Base-by-base conservation (phyloP, 1,140 invertebrate species). In the Brevipalpus yothersi region DNA sequence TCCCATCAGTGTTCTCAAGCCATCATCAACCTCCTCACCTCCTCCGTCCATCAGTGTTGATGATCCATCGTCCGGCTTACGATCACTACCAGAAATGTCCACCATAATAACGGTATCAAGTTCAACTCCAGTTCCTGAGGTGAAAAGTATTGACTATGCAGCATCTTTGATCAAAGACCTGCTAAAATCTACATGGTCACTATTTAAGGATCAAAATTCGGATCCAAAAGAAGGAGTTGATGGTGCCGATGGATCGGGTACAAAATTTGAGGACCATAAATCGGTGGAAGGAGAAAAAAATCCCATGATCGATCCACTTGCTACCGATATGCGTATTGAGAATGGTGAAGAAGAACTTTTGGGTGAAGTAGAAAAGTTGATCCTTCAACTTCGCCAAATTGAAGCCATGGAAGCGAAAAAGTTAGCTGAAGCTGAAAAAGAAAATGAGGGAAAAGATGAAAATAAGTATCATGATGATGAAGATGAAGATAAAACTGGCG, bases 61-160 rank as follows among this genome's bases (percentile, higher is more conserved):
- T 8, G 8, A 45, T 3, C 2, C 1, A 3, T 45, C 49, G 9
- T n/a, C n/a, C 1, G n/a, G 10, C 49, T 19, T n/a, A 13, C 43
- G 43, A 45, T 15, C 43, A 45, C 43, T 17, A 45, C 43, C 9
- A 4, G 9, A 9, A 51, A 19, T 19, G 8, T 17, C 49, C 2
- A 17, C 5, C n/a, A n/a, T 51, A 17, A 19, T 51, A 17, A n/a
- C 49, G 21, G 21, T 19, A 19, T 19, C 21, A 13, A 19, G 21
- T 17, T 19, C 49, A 51, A 19, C 49, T 1, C 49, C 49, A 51
- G 49, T 84, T 91, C 74, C 75, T 93, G 9, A 91, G 94, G 75
- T 80, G 98, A 0, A 95, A 94, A 73, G 49, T 51, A 19, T 51
- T n/a, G 49, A 53, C 55, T 51, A 51, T 51, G 49, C 49, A 51